phyloP scores from a whole-genome alignment of 2,797 vertebrate species.

The Anguilla megastoma region DNA sequence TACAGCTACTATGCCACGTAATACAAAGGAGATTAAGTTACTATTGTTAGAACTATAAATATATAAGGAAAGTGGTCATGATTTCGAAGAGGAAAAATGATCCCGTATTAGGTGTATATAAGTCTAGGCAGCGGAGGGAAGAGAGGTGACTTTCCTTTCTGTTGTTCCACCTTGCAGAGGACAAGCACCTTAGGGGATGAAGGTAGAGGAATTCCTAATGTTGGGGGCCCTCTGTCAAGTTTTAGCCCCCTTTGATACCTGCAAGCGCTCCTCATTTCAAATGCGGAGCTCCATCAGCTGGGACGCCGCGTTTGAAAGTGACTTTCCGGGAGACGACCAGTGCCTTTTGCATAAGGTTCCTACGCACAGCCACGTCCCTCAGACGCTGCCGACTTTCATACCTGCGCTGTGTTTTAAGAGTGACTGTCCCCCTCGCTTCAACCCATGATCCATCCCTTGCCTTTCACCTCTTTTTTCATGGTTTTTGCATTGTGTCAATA shows the following conservation, averaged over 20 bases:
- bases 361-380: conserved; percentile 41
- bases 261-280: conserved; percentile 49
- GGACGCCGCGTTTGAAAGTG: conserved; percentile 62
- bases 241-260: conserved; percentile 63
- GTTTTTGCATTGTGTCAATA: conserved; percentile 54
- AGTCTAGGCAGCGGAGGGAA: conserved; percentile 38
- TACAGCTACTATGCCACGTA: conserved; percentile 24
- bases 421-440: not conserved
- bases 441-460: conserved; percentile 12
- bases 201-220: conserved; percentile 65
- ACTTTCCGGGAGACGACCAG: conserved; percentile 59
- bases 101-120: conserved; percentile 30
- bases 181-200: conserved; percentile 60
- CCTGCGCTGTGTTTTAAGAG: conserved; percentile 40
- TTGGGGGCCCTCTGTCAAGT: conserved; percentile 59
- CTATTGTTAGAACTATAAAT: conserved; percentile 22
- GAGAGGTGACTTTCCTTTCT: conserved; percentile 48
- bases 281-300: conserved; percentile 51
- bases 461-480: not conserved
- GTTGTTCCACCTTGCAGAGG: conserved; percentile 60
- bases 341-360: conserved; percentile 43
- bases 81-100: conserved; percentile 36
- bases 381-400: conserved; percentile 40
- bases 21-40: not conserved
- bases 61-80: not conserved